Evolutionary conservation across 2,888 invertebrate genomes (phyloP).

Genomic region (Ectemnius continuus): DNA sequence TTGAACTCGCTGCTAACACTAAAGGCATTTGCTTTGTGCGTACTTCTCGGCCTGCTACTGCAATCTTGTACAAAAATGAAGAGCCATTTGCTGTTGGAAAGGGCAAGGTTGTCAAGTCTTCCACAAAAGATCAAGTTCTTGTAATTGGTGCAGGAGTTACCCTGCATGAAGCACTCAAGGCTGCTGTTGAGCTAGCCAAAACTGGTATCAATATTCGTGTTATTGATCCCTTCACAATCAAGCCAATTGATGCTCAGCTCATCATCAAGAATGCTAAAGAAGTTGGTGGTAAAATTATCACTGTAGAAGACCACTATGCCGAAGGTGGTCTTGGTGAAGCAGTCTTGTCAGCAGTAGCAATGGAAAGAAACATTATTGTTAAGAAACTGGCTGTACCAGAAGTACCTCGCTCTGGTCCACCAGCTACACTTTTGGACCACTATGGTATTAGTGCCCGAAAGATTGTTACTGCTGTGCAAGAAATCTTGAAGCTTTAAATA

Average conservation of each 20-base stretch:
- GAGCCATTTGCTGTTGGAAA: conserved; percentile 89
- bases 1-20: conserved; percentile 97
- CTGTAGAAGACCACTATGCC: conserved; percentile 98
- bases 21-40: conserved; percentile 97
- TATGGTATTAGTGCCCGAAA: conserved; percentile 93
- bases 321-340: conserved; percentile 98
- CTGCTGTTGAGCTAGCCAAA: conserved; percentile 87
- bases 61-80: conserved; percentile 91
- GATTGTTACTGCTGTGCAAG: conserved; percentile 85
- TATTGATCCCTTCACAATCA: conserved; percentile 97
- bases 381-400: conserved; percentile 89
- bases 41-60: conserved; percentile 94
- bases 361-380: conserved; percentile 85
- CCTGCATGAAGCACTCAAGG: conserved; percentile 92
- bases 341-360: conserved; percentile 89
- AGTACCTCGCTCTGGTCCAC: conserved; percentile 96
- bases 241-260: conserved; percentile 92
- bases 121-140: conserved; percentile 88
- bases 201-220: conserved; percentile 88
- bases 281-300: conserved; percentile 89
- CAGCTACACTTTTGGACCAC: conserved; percentile 89
- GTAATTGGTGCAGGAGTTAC: conserved; percentile 97
- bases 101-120: conserved; percentile 88
- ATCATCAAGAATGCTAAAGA: conserved; percentile 88
- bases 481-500: conserved; percentile 80